Evolutionary conservation across 2,113 vertebrate genomes (phyloP).

Genomic region (Peromyscus californicus): DNA sequence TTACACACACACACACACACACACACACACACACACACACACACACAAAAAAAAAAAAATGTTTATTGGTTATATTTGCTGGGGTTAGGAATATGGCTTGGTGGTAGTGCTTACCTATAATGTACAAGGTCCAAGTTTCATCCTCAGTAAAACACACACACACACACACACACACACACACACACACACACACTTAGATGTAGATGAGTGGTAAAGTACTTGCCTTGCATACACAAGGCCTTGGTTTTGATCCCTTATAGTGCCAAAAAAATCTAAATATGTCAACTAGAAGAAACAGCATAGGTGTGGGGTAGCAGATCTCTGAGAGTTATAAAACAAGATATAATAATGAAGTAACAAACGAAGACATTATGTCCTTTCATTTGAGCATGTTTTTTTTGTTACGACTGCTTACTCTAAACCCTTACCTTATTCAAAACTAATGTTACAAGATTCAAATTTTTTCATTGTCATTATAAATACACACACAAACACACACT

Average conservation of each 20-base stretch:
- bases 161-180: neutral
- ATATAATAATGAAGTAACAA: neutral
- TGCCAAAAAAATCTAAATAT: neutral
- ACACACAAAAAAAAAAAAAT: too few species aligned
- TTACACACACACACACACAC: neutral
- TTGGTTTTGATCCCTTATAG: neutral
- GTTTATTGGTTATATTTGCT: constrained; percentile 18
- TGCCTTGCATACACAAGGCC: too few species aligned
- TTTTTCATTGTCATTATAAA: neutral
- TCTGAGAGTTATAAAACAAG: neutral
- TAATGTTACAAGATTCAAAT: neutral
- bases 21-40: neutral
- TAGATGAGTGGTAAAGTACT: neutral
- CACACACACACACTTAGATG: neutral
- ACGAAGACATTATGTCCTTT: neutral
- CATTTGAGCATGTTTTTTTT: neutral
- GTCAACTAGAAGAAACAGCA: neutral
- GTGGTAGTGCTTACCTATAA: neutral
- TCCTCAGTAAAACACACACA: neutral
- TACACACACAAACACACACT: neutral
- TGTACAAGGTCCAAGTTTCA: neutral
- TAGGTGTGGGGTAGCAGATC: neutral
- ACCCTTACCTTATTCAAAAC: neutral
- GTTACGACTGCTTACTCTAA: neutral
- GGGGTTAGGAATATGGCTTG: neutral